phyloP scores from a whole-genome alignment of 2,113 vertebrate genomes.

The Solenodon paradoxus region DNA sequence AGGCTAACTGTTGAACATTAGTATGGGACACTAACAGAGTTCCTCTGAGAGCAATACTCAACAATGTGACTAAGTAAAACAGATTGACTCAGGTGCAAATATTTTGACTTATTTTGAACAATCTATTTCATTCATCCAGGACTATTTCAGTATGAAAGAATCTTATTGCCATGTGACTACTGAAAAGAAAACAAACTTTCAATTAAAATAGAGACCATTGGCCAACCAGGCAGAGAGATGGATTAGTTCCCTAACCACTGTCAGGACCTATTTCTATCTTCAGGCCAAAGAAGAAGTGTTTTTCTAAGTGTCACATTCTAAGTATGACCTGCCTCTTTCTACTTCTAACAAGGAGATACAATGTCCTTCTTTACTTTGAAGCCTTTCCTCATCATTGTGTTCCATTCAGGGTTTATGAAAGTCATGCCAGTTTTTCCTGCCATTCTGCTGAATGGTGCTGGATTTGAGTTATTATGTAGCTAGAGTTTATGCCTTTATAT shows the following conservation, averaged over 20 bases:
- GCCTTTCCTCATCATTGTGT: neutral
- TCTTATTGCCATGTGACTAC: neutral
- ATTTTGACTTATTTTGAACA: neutral
- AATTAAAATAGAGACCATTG: too few relatives aligned
- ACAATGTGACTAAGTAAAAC: neutral
- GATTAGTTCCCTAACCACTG: neutral
- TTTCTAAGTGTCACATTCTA: neutral
- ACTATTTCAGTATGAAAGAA: neutral
- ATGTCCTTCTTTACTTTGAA: neutral
- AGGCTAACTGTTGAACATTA: neutral
- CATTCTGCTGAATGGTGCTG: neutral
- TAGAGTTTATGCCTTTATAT: neutral
- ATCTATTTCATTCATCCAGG: neutral
- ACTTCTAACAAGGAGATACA: neutral
- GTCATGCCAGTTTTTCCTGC: rapidly evolving
- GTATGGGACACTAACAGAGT: rapidly evolving
- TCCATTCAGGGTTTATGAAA: neutral
- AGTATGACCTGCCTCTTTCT: neutral
- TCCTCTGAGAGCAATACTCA: neutral
- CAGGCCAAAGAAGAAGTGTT: neutral
- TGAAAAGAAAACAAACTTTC: neutral
- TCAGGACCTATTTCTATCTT: neutral
- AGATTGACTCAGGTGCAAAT: neutral
- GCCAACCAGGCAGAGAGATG: too few relatives aligned
- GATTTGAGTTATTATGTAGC: neutral